Conservation (phyloP, 1,140 invertebrate species). For the Camponotus vicinus region DNA sequence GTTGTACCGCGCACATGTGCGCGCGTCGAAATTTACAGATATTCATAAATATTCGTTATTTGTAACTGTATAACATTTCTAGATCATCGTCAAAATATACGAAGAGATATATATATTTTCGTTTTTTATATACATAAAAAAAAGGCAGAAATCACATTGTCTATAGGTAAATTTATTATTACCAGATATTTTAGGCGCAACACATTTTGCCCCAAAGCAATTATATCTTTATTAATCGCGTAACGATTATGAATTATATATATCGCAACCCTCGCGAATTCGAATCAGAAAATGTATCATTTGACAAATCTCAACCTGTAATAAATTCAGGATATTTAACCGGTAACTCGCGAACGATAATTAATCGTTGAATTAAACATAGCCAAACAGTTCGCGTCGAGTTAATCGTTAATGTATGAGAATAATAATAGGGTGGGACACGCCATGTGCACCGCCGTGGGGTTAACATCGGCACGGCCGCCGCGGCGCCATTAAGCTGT, state of each 20-base stretch:
- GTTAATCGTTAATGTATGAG: slow-evolving; percentile 40
- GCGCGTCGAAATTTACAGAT: slow-evolving; percentile 45
- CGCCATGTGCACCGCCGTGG: background rate
- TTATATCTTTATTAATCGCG: background rate
- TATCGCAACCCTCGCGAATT: background rate
- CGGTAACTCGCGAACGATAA: background rate
- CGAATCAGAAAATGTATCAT: background rate
- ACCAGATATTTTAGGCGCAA: background rate
- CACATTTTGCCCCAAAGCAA: background rate
- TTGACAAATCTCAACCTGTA: background rate
- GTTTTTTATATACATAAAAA: background rate
- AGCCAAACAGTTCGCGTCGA: background rate
- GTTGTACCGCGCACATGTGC: slow-evolving; percentile 20
- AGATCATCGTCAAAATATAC: slow-evolving; percentile 25
- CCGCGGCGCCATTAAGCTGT: slow-evolving; percentile 39
- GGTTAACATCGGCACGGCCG: slow-evolving; percentile 5
- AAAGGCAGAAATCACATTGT: background rate
- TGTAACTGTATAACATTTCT: slow-evolving; percentile 5
- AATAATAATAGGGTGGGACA: slow-evolving; percentile 41
- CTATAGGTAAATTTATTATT: background rate
- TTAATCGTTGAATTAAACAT: slow-evolving; percentile 36
- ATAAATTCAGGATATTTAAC: background rate
- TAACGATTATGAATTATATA: background rate
- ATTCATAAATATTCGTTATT: slow-evolving; percentile 61
- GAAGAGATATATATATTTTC: background rate